phyloP scores from a whole-genome alignment of 2,888 invertebrate species.

The Ennomos fuscantarius region DNA sequence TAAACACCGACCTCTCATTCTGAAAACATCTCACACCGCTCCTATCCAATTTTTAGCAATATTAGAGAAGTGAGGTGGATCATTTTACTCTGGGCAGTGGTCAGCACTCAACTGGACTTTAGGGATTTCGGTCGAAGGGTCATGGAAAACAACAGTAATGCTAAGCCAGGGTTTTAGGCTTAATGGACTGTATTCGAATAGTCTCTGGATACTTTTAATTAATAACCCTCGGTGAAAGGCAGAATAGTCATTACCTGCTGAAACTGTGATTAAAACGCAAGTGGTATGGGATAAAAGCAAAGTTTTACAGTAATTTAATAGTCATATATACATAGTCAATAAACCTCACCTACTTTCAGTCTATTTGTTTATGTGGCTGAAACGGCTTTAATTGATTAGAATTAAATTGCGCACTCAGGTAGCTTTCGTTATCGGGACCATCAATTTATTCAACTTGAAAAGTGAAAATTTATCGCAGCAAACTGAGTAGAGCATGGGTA shows the following conservation, averaged over 20 bases:
- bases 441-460: too few relatives aligned
- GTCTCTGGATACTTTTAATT: conserved; percentile 65
- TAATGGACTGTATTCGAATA: conserved; percentile 77
- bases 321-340: conserved; percentile 1
- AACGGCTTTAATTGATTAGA: too few relatives aligned
- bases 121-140: conserved; percentile 70
- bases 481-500: too few relatives aligned
- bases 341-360: neutral
- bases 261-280: conserved; percentile 48
- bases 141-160: conserved; percentile 69
- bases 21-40: conserved; percentile 27
- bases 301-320: conserved; percentile 27
- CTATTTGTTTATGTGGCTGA: too few relatives aligned
- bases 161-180: conserved; percentile 67
- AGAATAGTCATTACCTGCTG: conserved; percentile 48
- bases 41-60: conserved; percentile 31
- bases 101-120: conserved; percentile 63
- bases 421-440: too few relatives aligned
- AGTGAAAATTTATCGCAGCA: too few relatives aligned
- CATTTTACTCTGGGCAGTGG: conserved; percentile 49
- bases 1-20: conserved; percentile 44
- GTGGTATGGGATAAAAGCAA: conserved; percentile 39
- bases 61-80: conserved; percentile 33
- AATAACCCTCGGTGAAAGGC: conserved; percentile 70
- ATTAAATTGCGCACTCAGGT: too few relatives aligned